phyloP scores from a whole-genome alignment of 1,140 invertebrate genomes.

The Apis florea region DNA sequence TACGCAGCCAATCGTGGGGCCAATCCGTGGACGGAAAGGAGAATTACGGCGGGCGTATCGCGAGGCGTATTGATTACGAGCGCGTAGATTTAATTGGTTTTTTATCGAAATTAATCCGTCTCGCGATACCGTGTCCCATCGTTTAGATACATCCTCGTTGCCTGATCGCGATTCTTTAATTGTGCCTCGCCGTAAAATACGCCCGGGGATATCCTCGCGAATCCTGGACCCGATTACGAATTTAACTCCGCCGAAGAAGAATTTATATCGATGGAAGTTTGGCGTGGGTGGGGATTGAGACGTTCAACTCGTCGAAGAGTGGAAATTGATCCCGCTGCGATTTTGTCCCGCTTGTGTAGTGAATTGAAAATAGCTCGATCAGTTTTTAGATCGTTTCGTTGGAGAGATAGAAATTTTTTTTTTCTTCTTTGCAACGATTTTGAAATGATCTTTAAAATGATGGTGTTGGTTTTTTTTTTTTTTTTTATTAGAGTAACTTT shows the following conservation, averaged over 20 bases:
- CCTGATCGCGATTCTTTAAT: constrained; percentile 18
- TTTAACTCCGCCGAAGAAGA: neutral
- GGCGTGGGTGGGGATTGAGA: neutral
- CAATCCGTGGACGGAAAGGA: neutral
- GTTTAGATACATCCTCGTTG: constrained; percentile 15
- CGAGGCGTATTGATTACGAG: constrained; percentile 43
- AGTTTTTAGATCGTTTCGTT: no score
- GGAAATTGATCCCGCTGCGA: no score
- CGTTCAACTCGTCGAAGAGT: neutral
- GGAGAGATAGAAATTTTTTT: no score
- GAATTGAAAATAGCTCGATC: neutral
- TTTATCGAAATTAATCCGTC: constrained; percentile 63
- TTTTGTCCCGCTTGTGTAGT: neutral
- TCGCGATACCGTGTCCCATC: constrained; percentile 26
- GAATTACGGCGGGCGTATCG: constrained; percentile 30
- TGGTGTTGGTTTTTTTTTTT: no score
- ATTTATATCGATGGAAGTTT: constrained; percentile 14
- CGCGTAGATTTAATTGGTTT: constrained; percentile 65
- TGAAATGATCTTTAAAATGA: no score
- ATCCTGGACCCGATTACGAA: neutral
- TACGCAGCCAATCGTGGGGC: constrained; percentile 7
- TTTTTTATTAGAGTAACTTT: no score
- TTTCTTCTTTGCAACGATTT: no score
- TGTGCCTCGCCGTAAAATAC: constrained; percentile 15
- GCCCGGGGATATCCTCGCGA: neutral